A percentile compares a stretch with the other conserved stretches of the same genome.
Conservation (phyloP, 2,113 vertebrate genomes). For the Tychaedon coryphoeus region DNA sequence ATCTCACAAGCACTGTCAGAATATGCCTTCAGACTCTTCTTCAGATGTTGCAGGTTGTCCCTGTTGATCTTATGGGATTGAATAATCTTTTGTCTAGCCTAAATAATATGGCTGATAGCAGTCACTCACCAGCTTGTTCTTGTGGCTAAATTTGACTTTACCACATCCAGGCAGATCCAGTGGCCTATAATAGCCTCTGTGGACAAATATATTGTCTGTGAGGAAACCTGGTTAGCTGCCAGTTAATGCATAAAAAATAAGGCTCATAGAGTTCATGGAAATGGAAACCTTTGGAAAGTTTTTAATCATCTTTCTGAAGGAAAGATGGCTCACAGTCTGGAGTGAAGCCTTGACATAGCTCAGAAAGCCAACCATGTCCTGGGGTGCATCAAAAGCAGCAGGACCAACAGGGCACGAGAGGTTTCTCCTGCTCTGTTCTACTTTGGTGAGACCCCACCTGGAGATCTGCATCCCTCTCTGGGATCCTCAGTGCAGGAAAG, state of each 20-base stretch:
- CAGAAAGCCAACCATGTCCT: fast-evolving
- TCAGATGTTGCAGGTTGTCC: neutral
- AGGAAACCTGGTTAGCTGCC: neutral
- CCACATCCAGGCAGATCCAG: neutral
- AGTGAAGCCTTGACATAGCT: neutral
- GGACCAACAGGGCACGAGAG: fast-evolving
- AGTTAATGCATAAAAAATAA: neutral
- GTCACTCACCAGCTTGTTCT: neutral
- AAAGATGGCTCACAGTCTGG: neutral
- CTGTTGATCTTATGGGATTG: neutral
- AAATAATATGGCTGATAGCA: neutral
- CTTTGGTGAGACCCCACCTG: neutral
- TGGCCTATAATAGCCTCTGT: neutral
- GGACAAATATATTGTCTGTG: neutral
- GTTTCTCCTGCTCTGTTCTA: fast-evolving
- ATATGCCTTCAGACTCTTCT: neutral
- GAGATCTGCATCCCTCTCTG: fast-evolving
- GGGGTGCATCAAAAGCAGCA: fast-evolving
- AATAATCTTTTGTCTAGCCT: neutral
- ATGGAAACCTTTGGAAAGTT: neutral
- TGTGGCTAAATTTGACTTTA: neutral
- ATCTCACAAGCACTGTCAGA: neutral
- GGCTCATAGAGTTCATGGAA: neutral
- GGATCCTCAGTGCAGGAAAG: fast-evolving
- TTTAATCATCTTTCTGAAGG: neutral